Evolutionary conservation across 1,140 invertebrate species (phyloP).

Genomic region (Belonocnema kinseyi): DNA sequence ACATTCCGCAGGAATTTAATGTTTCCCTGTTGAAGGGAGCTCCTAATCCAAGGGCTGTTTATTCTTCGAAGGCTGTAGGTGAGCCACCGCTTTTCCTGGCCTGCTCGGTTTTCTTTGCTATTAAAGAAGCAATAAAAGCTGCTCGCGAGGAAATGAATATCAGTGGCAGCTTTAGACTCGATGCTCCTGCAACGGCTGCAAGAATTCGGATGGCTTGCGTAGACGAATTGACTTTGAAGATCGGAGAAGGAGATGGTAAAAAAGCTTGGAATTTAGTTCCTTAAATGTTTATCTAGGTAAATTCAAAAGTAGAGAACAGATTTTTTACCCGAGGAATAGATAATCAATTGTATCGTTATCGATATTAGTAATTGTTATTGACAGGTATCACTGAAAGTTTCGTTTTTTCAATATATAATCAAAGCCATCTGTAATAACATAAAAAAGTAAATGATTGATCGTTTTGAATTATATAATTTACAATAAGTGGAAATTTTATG

Average conservation of each 20-base stretch:
- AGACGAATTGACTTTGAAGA: slow-evolving; percentile 89
- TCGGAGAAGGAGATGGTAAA: slow-evolving; percentile 66
- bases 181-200: slow-evolving; percentile 92
- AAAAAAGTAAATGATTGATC: too few species aligned
- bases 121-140: slow-evolving; percentile 90
- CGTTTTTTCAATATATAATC: too few species aligned
- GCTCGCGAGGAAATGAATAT: slow-evolving; percentile 84
- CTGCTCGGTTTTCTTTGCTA: slow-evolving; percentile 91
- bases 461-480: too few species aligned
- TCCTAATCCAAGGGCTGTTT: slow-evolving; percentile 92
- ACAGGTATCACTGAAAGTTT: too few species aligned
- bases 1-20: slow-evolving; percentile 94
- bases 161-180: slow-evolving; percentile 81
- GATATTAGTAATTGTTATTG: too few species aligned
- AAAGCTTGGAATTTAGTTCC: slow-evolving; percentile 60
- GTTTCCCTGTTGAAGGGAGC: slow-evolving; percentile 92
- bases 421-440: too few species aligned
- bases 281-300: slow-evolving; percentile 37
- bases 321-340: neutral
- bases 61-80: slow-evolving; percentile 97
- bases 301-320: neutral
- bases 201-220: slow-evolving; percentile 92
- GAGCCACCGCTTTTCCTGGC: slow-evolving; percentile 96
- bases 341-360: too few species aligned
- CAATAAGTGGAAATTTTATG: too few species aligned